Conservation (phyloP, 1,140 invertebrate species). For the Drosophila sp. region DNA sequence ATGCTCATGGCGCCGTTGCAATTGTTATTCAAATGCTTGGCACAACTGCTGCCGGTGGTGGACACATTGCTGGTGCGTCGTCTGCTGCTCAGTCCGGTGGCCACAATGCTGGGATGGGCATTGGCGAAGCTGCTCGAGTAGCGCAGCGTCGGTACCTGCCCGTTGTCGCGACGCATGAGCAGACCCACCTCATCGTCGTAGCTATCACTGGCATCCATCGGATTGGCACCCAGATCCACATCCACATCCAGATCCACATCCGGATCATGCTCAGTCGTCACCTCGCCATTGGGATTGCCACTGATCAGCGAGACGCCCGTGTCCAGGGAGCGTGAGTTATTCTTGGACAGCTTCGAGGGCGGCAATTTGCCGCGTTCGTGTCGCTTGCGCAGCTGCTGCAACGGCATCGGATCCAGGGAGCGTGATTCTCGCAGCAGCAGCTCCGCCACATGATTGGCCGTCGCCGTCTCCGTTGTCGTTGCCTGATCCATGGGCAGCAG, state of each 20-base stretch:
- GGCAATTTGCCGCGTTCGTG: conserved; percentile 73
- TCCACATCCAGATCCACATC: conserved; percentile 50
- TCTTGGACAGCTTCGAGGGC: conserved; percentile 80
- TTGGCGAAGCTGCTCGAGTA: conserved; percentile 68
- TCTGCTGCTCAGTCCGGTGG: conserved; percentile 60
- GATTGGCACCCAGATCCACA: conserved; percentile 58
- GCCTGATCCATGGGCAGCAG: conserved; percentile 44
- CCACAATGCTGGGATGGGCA: conserved; percentile 64
- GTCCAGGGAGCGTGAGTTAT: conserved; percentile 80
- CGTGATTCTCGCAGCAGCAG: conserved; percentile 73
- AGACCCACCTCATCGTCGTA: conserved; percentile 78
- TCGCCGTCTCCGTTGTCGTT: conserved; percentile 4
- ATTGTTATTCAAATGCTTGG: conserved; percentile 85
- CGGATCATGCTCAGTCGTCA: conserved; percentile 27
- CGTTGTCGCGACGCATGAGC: conserved; percentile 74
- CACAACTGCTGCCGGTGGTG: conserved; percentile 46
- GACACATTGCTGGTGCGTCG: conserved; percentile 58
- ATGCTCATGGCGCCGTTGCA: conserved; percentile 84
- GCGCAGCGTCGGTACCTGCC: conserved; percentile 57
- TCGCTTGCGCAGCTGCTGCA: conserved; percentile 73
- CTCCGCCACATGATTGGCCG: conserved; percentile 44
- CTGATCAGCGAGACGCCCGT: conserved; percentile 80
- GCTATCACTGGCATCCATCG: conserved; percentile 67
- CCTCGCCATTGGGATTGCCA: conserved; percentile 71
- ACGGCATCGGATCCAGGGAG: conserved; percentile 80